Evolutionary conservation across 1,140 invertebrate species (phyloP).

Genomic region (Brachystomella parvula): DNA sequence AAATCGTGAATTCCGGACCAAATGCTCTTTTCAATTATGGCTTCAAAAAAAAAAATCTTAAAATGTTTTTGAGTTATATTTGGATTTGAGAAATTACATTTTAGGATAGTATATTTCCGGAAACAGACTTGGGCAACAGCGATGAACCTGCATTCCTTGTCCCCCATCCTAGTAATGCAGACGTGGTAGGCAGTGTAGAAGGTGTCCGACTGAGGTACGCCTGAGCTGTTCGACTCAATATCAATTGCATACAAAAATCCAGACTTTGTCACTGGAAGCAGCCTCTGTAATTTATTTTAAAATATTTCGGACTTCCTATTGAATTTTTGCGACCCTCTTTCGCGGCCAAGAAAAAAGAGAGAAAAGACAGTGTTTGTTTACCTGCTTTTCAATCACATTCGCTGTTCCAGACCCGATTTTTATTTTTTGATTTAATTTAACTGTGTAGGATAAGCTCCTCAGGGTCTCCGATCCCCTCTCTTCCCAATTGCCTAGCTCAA

Average conservation of each 20-base stretch:
- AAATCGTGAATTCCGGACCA: conserved; percentile 75
- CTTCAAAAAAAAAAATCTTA: conserved; percentile 44
- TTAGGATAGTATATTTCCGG: conserved; percentile 68
- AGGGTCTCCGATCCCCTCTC: conserved; percentile 54
- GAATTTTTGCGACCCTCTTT: too few relatives aligned
- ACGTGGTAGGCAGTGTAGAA: conserved; percentile 79
- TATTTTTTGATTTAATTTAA: conserved; percentile 68
- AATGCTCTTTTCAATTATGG: conserved; percentile 80
- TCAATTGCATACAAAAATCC: conserved; percentile 80
- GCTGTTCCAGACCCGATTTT: conserved; percentile 78
- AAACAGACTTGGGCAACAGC: conserved; percentile 62
- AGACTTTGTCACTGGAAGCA: conserved; percentile 74
- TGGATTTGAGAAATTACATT: conserved; percentile 15
- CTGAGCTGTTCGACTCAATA: conserved; percentile 70
- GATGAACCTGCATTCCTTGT: conserved; percentile 46
- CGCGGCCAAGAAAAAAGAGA: background rate
- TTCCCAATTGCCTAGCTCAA: conserved; percentile 58
- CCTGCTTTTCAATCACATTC: conserved; percentile 75
- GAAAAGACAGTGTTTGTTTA: conserved; percentile 39
- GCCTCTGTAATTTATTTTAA: conserved; percentile 51
- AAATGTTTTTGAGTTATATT: background rate
- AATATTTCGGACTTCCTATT: background rate
- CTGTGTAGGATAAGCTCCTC: conserved; percentile 70
- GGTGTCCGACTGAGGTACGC: conserved; percentile 85
- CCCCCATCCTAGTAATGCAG: conserved; percentile 62